Conservation (phyloP, 2,113 vertebrate species). For the Dendropsophus ebraccatus region DNA sequence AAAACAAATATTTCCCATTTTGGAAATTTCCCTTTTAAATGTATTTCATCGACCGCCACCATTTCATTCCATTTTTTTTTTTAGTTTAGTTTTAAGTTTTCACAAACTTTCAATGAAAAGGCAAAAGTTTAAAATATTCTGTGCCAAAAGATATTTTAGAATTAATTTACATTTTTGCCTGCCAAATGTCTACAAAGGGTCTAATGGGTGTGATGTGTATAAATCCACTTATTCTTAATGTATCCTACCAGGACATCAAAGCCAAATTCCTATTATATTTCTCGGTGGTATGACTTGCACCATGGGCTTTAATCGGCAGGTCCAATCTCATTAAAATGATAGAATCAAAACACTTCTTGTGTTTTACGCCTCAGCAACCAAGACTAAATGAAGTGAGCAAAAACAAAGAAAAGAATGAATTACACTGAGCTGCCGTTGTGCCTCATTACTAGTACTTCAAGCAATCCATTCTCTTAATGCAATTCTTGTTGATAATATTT, state of each 20-base stretch:
- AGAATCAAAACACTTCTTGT: slow-evolving; percentile 44
- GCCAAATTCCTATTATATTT: slow-evolving; percentile 57
- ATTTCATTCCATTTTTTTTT: background rate
- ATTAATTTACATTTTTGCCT: background rate
- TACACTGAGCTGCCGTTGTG: slow-evolving; percentile 23
- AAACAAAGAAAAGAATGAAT: slow-evolving; percentile 47
- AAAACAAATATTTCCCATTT: background rate
- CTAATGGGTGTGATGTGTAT: background rate
- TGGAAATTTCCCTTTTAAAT: background rate
- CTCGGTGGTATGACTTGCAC: slow-evolving; percentile 39
- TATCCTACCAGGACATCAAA: slow-evolving; percentile 59
- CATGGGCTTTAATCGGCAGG: slow-evolving; percentile 33
- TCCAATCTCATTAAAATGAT: slow-evolving; percentile 54
- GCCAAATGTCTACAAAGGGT: background rate
- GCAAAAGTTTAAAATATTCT: background rate
- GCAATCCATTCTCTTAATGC: slow-evolving; percentile 2
- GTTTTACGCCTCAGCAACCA: slow-evolving; percentile 40
- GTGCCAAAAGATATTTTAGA: background rate
- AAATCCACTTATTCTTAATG: slow-evolving; percentile 47
- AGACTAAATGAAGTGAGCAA: slow-evolving; percentile 39
- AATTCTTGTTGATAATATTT: background rate
- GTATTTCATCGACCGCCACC: background rate
- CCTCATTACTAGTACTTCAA: slow-evolving; percentile 39
- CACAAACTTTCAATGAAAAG: background rate
- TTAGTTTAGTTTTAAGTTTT: too few species aligned